These are phyloP conservation scores for Volucella inanis DNA, from an alignment of 2,888 invertebrate species.

Conservation along the genomic window DNA sequence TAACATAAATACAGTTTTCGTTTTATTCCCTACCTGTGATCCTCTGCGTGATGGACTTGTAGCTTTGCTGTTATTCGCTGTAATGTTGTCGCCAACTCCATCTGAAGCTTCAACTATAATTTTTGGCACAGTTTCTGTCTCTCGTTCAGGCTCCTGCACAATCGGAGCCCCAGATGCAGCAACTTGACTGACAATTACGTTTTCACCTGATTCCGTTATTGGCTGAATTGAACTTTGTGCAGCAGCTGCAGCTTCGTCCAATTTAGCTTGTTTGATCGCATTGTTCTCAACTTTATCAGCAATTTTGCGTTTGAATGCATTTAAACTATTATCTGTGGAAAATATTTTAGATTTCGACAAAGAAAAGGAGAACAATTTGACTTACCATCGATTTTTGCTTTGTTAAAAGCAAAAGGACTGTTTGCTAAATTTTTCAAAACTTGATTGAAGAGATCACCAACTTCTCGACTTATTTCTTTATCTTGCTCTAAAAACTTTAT, in stretches of 20 bases:
- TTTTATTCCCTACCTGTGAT: slow-evolving; percentile 73
- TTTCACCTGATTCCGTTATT: slow-evolving; percentile 30
- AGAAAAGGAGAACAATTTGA: slow-evolving; percentile 4
- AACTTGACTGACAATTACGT: background rate
- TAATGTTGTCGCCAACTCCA: slow-evolving; percentile 2
- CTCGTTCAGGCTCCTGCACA: slow-evolving; percentile 33
- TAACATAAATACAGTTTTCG: too few relatives aligned
- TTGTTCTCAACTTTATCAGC: slow-evolving; percentile 77
- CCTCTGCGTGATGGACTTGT: slow-evolving; percentile 75
- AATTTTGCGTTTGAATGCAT: slow-evolving; percentile 78
- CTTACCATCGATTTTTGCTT: slow-evolving; percentile 82
- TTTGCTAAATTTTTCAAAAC: slow-evolving; percentile 82
- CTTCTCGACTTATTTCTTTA: slow-evolving; percentile 86
- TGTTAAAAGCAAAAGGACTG: slow-evolving; percentile 84
- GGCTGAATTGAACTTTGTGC: slow-evolving; percentile 28
- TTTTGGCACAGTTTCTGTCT: slow-evolving; percentile 25
- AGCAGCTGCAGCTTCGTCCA: slow-evolving; percentile 52
- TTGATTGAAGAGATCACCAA: slow-evolving; percentile 85
- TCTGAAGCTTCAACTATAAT: slow-evolving; percentile 9
- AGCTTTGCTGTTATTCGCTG: slow-evolving; percentile 57
- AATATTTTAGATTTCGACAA: slow-evolving; percentile 4
- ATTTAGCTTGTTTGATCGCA: slow-evolving; percentile 75
- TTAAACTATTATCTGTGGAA: slow-evolving; percentile 75
- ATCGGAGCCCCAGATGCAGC: background rate
- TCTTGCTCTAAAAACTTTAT: slow-evolving; percentile 92